Evolutionary conservation across 1,140 invertebrate species (phyloP), one percentile per base, ranked within the genome.

Genomic region (Vollenhovia emeryi): DNA sequence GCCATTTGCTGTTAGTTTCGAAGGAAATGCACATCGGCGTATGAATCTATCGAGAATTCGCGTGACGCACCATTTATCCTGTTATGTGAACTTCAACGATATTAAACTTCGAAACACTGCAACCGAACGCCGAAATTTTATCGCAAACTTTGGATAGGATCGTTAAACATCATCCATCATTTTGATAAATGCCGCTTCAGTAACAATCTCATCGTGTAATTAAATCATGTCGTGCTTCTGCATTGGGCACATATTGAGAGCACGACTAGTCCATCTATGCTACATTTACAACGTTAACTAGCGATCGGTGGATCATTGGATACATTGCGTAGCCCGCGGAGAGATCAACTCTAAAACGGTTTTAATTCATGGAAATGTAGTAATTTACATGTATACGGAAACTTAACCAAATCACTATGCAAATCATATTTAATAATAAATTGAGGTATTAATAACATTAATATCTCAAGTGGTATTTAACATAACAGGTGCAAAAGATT

Each of bases 131-230:
- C 30, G 33, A 57, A 69, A 69, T 82, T 82, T 82, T 82, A 82
- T 82, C 50, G 50, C 36, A 4, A 71, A 82, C 78, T 71, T 82
- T 45, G 66, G 48, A 33, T 57, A 55, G 62, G 64, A 80, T 82
- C 78, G 66, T 71, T 71, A 82, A 82, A 82, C 78, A 30, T 59
- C 78, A 82, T 82, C 66, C 66, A 57, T 82, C 78, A 82, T 71
- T 43, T 82, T 82, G 78, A 82, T 71, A 71, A 82, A 82, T 71
- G 78, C 50, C n/a, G 13, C 55, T 82, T 82, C 78, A 52, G 36
- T 57, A 71, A 82, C 78, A 57, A 82, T 82, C 78, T 71, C 64
- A 71, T 71, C 36, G 33, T 57, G 64, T 59, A 82, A 82, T 82
- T 82, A 82, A 82, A 82, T 82, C 78, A 82, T 33, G 15, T 62